Percentiles rank a stretch among this genome's conserved stretches.
These are phyloP conservation scores for Aphelinus certus DNA, from an alignment of 1,140 invertebrate species.

Conservation along the genomic window DNA sequence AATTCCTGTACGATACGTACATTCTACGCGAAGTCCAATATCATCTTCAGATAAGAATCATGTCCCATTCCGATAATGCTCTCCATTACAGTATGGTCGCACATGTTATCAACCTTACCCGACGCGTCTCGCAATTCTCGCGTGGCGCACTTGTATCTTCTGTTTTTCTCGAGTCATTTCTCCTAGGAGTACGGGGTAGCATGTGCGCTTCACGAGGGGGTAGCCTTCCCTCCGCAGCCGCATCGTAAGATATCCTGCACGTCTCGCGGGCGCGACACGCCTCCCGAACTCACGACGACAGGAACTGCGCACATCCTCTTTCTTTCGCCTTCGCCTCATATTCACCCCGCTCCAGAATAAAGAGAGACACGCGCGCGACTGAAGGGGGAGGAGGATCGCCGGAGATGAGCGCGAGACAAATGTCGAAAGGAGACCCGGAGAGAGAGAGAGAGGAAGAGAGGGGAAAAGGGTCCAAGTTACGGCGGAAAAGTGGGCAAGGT, in stretches of 20 bases:
- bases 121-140: too few species aligned
- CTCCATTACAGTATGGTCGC: too few species aligned
- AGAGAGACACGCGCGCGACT: neutral
- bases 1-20: too few species aligned
- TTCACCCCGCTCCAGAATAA: slow-evolving; percentile 3
- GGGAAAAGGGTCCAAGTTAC: neutral
- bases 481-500: neutral
- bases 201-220: neutral
- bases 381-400: neutral
- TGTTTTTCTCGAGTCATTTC: too few species aligned
- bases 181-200: neutral
- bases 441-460: neutral
- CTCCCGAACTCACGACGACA: neutral
- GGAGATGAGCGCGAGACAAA: slow-evolving; percentile 26
- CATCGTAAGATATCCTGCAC: slow-evolving; percentile 23
- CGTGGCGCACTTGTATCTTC: too few species aligned
- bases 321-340: slow-evolving; percentile 1
- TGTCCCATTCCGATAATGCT: too few species aligned
- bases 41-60: too few species aligned
- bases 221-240: neutral
- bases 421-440: neutral
- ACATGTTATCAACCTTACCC: too few species aligned
- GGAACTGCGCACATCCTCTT: neutral
- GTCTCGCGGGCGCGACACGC: slow-evolving; percentile 6
- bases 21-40: too few species aligned